Conservation (phyloP, 2,113 vertebrate species). For the Malurus alboscapulatus region DNA sequence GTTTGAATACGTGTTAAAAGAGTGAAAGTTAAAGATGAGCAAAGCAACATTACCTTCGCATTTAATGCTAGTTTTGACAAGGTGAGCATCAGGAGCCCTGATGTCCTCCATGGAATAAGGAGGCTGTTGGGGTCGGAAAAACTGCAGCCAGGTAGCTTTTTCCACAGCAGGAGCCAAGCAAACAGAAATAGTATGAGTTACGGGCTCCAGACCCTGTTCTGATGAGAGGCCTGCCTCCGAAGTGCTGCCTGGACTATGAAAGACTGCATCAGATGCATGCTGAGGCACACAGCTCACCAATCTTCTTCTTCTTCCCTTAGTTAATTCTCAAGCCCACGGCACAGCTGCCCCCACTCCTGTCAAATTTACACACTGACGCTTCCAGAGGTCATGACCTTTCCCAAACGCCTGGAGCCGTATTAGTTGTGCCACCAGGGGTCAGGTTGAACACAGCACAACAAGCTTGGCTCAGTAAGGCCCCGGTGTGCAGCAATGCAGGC, state of each 20-base stretch:
- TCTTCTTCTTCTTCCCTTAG: neutral
- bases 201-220: accelerated
- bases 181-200: neutral
- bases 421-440: too few species aligned
- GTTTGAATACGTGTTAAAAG: neutral
- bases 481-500: accelerated
- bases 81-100: neutral
- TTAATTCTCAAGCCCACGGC: neutral
- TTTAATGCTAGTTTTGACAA: neutral
- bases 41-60: neutral
- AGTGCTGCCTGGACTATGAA: neutral
- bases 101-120: neutral
- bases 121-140: neutral
- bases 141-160: neutral
- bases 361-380: neutral
- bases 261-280: neutral
- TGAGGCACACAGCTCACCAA: neutral
- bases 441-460: neutral
- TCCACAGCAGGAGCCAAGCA: neutral
- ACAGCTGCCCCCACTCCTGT: neutral
- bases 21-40: neutral
- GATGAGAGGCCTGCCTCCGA: neutral
- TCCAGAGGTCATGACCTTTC: accelerated
- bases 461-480: neutral
- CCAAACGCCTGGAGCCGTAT: accelerated